Evolutionary conservation across 1,140 invertebrate species (phyloP).

Genomic region (Sogatella furcifera): DNA sequence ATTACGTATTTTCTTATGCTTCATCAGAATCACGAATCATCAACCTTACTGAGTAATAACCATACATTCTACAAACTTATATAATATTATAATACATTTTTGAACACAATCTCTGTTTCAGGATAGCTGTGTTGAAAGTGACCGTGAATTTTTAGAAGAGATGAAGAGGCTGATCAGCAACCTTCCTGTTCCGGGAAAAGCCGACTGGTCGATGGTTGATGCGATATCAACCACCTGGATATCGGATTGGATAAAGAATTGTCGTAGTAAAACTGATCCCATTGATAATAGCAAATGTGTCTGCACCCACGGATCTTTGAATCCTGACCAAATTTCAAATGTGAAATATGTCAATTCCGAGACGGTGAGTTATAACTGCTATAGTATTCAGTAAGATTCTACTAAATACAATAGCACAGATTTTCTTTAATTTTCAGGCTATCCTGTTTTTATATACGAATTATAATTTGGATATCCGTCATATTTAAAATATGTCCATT

Average conservation of each 20-base stretch:
- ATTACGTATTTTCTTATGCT: too few species aligned
- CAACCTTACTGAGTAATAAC: too few species aligned
- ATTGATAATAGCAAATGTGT: neutral
- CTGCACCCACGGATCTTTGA: neutral
- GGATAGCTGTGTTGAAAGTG: neutral
- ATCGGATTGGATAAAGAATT: neutral
- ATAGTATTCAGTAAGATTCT: too few species aligned
- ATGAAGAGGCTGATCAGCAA: neutral
- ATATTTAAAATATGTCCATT: too few species aligned
- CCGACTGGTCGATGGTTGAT: neutral
- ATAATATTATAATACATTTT: too few species aligned
- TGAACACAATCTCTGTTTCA: neutral
- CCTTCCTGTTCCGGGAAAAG: neutral
- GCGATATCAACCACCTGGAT: neutral
- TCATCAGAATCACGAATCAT: too few species aligned
- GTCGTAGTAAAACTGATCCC: neutral
- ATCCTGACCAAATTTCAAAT: neutral
- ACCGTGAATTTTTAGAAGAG: neutral
- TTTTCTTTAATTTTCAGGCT: too few species aligned
- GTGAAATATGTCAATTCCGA: neutral
- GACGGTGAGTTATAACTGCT: neutral
- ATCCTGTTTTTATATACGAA: too few species aligned
- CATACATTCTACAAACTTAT: too few species aligned
- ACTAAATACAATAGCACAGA: too few species aligned
- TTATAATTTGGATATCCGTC: too few species aligned